A percentile compares a stretch with the other conserved stretches of the same genome.
phyloP scores from a whole-genome alignment of 2,888 invertebrate species.

The Harpagoxenus sublaevis region DNA sequence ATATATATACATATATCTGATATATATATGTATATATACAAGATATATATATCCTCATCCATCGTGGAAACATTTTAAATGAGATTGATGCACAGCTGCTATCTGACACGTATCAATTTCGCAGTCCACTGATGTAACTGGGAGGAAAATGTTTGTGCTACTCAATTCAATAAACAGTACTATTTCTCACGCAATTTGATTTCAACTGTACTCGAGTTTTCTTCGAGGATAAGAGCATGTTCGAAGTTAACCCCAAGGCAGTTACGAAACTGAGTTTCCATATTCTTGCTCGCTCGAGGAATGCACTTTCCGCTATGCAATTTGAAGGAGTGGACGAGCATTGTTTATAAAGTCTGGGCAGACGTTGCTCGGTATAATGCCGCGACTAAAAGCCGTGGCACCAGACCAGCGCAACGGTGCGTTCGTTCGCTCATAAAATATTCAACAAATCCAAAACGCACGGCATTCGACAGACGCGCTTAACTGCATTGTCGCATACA shows the following conservation, averaged over 20 bases:
- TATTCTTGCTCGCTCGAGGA: slow-evolving; percentile 56
- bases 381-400: background rate
- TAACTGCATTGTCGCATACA: slow-evolving; percentile 16
- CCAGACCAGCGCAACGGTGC: background rate
- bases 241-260: slow-evolving; percentile 67
- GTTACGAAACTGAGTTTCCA: slow-evolving; percentile 71
- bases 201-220: slow-evolving; percentile 56
- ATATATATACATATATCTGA: no score
- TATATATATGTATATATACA: background rate
- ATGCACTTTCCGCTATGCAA: slow-evolving; percentile 65
- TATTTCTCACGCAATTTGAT: slow-evolving; percentile 65
- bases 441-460: slow-evolving; percentile 30
- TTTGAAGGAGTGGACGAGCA: slow-evolving; percentile 55
- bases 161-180: slow-evolving; percentile 43
- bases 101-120: background rate
- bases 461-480: slow-evolving; percentile 10
- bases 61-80: background rate
- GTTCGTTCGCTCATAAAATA: slow-evolving; percentile 25
- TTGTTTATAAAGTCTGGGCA: slow-evolving; percentile 66
- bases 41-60: background rate
- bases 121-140: slow-evolving; percentile 1
- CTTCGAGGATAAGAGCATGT: slow-evolving; percentile 57
- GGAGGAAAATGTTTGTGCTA: slow-evolving; percentile 33
- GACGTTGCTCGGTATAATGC: slow-evolving; percentile 6
- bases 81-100: background rate